Percentiles rank a stretch among this genome's conserved stretches.
Evolutionary conservation across 2,113 vertebrate genomes (phyloP).

Genomic region (Mustela nigripes): DNA sequence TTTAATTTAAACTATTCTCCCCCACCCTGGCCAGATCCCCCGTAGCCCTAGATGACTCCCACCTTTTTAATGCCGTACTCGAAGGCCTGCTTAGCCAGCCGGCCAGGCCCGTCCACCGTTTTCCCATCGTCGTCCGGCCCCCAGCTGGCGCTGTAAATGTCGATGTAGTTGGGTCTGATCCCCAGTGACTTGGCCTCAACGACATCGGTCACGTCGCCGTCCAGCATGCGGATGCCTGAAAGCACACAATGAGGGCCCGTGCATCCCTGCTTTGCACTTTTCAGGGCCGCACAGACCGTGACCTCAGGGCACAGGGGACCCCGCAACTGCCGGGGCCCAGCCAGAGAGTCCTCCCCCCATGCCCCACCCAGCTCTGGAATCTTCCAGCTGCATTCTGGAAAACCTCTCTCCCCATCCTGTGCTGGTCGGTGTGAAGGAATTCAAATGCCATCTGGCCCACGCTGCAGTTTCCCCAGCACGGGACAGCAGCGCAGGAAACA

Average conservation of each 20-base stretch:
- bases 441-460: not conserved
- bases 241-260: constrained; percentile 33
- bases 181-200: constrained; percentile 96
- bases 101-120: constrained; percentile 96
- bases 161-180: constrained; percentile 95
- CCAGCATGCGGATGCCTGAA: constrained; percentile 97
- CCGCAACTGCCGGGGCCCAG: accelerated
- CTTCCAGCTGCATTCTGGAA: not conserved
- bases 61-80: constrained; percentile 97
- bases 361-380: not conserved
- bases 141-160: constrained; percentile 98
- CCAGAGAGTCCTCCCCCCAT: constrained; percentile 17
- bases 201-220: constrained; percentile 96
- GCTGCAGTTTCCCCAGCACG: accelerated
- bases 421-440: not conserved
- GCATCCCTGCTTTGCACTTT: accelerated
- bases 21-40: not conserved
- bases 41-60: constrained; percentile 66
- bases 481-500: not conserved
- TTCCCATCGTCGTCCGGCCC: constrained; percentile 97
- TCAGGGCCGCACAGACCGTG: accelerated
- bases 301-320: not conserved
- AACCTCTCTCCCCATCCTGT: not conserved
- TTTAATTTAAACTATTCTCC: too few species aligned
- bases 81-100: constrained; percentile 94